Evolutionary conservation across 2,888 invertebrate species (phyloP), one percentile per base, ranked within the genome.

Genomic region (Drosophila borealis): DNA sequence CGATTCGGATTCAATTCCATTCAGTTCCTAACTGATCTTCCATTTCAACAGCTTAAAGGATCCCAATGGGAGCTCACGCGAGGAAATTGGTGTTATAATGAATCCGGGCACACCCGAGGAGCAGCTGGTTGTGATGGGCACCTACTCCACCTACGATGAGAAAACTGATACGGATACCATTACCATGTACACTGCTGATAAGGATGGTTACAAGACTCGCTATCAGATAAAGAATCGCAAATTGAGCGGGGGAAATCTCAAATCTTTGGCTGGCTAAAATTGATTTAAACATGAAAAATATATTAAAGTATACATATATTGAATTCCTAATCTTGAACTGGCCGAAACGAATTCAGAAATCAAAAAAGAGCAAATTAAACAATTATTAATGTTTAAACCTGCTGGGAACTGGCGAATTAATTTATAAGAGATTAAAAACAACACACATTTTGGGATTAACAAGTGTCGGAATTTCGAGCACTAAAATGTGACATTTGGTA

Each of bases 181-280:
- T 4, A 91, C 91, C 10, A 91, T 91, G 91, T 92, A 92, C 71
- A 92, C 91, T 5, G 92, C 92, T 54, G 92, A 92, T 53, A 92
- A 92, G 69, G 88, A 90, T 70, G 92, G 92, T 57, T 92, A 92
- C 73, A 90, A 90, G 33, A 57, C 92, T 3, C 85, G 88, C 17
- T 90, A 90, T 21, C 69, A 75, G 70, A 72, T 91, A 21, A 92
- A 91, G 76, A 90, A 90, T 34, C 90, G 91, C 42, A 91, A 90
- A 72, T 69, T 91, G 60, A 84, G 81, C 65, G 48, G 85, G 1
- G 75, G 83, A 34, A 73, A 87, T 3, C 59, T 91, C 50, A 91
- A 91, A 63, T 82, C 90, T 8, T 75, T 80, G 50, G 80, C 91
- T 70, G 90, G 90, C 44, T 90, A 90, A 85, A 13, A 36, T 36